Evolutionary conservation across 2,113 vertebrate genomes (phyloP).

Genomic region (Chaenocephalus aceratus): DNA sequence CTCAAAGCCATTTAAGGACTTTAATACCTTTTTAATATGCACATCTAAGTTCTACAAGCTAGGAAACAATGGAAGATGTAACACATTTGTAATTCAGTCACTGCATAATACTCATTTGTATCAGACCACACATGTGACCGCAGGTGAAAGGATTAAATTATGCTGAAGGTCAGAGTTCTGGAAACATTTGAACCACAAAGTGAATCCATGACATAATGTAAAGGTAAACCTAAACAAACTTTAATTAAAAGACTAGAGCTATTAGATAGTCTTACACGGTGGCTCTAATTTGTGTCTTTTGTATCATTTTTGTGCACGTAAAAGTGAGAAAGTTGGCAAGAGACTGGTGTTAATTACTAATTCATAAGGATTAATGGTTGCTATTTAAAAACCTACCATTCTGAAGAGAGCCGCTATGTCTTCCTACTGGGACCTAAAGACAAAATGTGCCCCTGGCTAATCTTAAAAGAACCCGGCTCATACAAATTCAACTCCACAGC

Average conservation of each 20-base stretch:
- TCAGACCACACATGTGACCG: constrained; percentile 11
- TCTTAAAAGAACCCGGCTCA: constrained; percentile 41
- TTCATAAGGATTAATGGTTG: constrained; percentile 77
- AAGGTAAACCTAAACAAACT: not conserved
- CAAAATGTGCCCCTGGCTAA: constrained; percentile 62
- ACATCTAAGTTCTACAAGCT: constrained; percentile 28
- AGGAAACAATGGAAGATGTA: constrained; percentile 31
- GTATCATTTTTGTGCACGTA: constrained; percentile 23
- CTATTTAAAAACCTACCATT: constrained; percentile 70
- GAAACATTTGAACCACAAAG: not conserved
- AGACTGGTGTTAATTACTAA: constrained; percentile 69
- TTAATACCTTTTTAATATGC: constrained; percentile 31
- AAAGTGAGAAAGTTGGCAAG: constrained; percentile 62
- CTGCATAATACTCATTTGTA: constrained; percentile 2
- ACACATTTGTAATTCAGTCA: constrained; percentile 55
- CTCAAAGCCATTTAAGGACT: constrained; percentile 50
- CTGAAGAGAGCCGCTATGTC: constrained; percentile 36
- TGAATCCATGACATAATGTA: not conserved
- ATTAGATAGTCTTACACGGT: constrained; percentile 18
- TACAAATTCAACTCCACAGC: constrained; percentile 40
- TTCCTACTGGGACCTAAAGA: constrained; percentile 60
- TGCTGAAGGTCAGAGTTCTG: not conserved
- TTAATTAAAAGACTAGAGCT: not conserved
- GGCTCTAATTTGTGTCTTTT: constrained; percentile 45
- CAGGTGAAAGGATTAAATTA: not conserved